Conservation (phyloP, 2,797 vertebrate genomes). For the Gymnoscopelus microlampas region DNA sequence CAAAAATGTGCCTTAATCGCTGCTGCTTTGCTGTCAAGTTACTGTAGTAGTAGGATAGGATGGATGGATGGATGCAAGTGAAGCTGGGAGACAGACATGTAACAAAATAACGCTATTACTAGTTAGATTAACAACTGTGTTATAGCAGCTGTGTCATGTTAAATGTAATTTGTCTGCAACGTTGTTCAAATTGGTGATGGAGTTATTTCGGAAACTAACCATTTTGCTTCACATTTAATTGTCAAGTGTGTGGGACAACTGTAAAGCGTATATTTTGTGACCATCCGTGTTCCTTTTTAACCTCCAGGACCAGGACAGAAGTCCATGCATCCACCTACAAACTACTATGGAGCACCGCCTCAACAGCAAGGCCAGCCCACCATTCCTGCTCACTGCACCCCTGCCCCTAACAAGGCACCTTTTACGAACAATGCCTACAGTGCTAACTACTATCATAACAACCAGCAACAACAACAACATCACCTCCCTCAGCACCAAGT, state of each 20-base stretch:
- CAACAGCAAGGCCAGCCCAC: slow-evolving; percentile 80
- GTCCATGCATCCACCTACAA: slow-evolving; percentile 78
- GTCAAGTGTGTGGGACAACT: too few relatives aligned
- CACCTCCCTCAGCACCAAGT: slow-evolving; percentile 74
- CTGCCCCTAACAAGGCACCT: slow-evolving; percentile 85
- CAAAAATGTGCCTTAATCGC: neutral
- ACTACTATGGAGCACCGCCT: slow-evolving; percentile 78
- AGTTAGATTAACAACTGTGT: slow-evolving; percentile 17
- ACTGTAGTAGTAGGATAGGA: too few relatives aligned
- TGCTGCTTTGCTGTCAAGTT: slow-evolving; percentile 18
- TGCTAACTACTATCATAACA: slow-evolving; percentile 84
- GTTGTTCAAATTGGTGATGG: too few relatives aligned
- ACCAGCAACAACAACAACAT: slow-evolving; percentile 73
- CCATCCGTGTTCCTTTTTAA: slow-evolving; percentile 25
- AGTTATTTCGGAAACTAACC: too few relatives aligned
- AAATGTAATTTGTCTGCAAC: neutral
- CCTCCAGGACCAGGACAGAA: slow-evolving; percentile 86
- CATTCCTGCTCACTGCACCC: slow-evolving; percentile 80
- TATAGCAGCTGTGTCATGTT: slow-evolving; percentile 14
- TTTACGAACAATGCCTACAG: slow-evolving; percentile 80
- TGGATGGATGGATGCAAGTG: neutral
- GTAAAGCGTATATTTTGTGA: neutral
- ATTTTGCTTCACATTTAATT: too few relatives aligned
- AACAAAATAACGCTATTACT: neutral
- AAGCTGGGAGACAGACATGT: neutral